phyloP scores from a whole-genome alignment of 2,888 invertebrate genomes.

The Synergus japonicus region DNA sequence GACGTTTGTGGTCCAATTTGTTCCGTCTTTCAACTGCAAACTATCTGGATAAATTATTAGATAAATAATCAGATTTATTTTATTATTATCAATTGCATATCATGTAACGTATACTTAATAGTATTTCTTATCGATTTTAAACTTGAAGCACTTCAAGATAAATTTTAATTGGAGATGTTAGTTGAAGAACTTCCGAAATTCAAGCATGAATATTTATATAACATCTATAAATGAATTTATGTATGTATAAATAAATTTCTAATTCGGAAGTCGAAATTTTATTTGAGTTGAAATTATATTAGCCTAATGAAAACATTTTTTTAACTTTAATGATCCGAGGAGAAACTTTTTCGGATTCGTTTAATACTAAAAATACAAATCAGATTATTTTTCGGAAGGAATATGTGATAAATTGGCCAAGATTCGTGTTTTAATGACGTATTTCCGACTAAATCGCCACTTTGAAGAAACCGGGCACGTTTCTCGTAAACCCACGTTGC shows the following conservation, averaged over 20 bases:
- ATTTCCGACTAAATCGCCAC: conserved; percentile 32
- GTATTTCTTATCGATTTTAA: background rate
- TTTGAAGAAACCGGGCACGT: conserved; percentile 32
- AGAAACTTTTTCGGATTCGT: background rate
- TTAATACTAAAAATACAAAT: conserved; percentile 33
- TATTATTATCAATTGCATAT: conserved; percentile 7
- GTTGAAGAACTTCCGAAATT: too few species aligned
- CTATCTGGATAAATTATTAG: conserved; percentile 1
- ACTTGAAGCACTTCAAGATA: too few species aligned
- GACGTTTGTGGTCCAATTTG: conserved; percentile 44
- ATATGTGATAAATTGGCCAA: conserved; percentile 32
- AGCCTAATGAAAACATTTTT: conserved; percentile 3
- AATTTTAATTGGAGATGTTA: too few species aligned
- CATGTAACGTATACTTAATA: background rate
- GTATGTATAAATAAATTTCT: background rate
- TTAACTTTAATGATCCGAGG: background rate
- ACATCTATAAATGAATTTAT: background rate
- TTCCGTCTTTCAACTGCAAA: background rate
- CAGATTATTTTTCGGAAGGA: conserved; percentile 31
- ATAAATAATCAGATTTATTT: background rate
- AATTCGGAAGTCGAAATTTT: background rate
- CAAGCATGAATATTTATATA: too few species aligned
- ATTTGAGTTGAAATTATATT: background rate
- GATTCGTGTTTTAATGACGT: conserved; percentile 35
- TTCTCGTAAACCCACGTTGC: conserved; percentile 38